Base-by-base conservation (phyloP, 2,797 vertebrate genomes). In the Onychomys torridus region DNA sequence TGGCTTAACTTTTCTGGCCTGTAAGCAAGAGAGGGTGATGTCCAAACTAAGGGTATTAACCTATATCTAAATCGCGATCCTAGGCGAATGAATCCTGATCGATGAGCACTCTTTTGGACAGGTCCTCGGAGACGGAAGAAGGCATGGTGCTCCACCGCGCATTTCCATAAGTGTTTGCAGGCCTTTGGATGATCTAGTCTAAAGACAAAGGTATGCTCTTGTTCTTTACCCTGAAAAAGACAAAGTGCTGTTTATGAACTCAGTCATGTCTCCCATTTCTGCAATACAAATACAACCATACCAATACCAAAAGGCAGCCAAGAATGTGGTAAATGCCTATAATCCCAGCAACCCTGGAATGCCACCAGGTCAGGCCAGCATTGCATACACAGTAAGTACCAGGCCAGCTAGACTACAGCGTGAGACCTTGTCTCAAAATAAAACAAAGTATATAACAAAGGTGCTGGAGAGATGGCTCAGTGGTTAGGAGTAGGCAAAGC, bases 121-220 rank as follows among this genome's bases (percentile, higher is more conserved):
- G 99, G 99, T 4, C 99, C 99, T 55, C 99, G 99, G 73, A 99
- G 99, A n/a, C 99, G 99, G 97, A 99, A 99, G 98, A 99, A 99
- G 75, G 99, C 99, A 0, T 99, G 99, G 97, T 99, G 99, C n/a
- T 99, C 99, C 96, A 99, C 99, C 0, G 99, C 99, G 97, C 99
- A 99, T 86, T 99, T 99, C 99, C 99, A 99, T 59, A 99, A 98
- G 97, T 99, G 99, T 97, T 99, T 99, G 97, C 99, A 99, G 78
- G 99, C 99, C 98, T 99, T 99, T 27, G 99, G 99, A 93, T 99
- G 99, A 83, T 99, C 99, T 99, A 99, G 99, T 97, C 99, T 99
- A 92, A 99, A 99, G 37, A 99, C 99, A 97, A 99, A 99, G 1
- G 99, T 99, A 98, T 99, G 99, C 94, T 99, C 99, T 98, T 99